Conservation (phyloP, 2,113 vertebrate genomes). For the Pteropus alecto region DNA sequence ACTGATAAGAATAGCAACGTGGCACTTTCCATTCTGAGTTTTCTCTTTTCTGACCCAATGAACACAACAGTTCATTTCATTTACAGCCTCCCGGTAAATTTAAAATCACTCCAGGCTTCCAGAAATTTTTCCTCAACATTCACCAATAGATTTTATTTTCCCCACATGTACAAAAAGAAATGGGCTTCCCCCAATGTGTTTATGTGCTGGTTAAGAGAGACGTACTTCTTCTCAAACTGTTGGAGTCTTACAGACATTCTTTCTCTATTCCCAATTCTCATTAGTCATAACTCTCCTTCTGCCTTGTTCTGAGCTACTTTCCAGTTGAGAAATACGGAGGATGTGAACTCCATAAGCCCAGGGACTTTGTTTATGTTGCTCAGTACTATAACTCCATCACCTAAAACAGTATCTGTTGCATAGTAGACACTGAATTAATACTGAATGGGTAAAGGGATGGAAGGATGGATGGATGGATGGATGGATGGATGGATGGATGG, state of each 20-base stretch:
- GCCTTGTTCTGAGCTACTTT: slow-evolving; percentile 29
- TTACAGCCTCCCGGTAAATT: slow-evolving; percentile 37
- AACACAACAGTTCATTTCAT: slow-evolving; percentile 29
- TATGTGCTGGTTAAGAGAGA: slow-evolving; percentile 70
- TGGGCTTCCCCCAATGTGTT: slow-evolving; percentile 60
- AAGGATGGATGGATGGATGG: background rate
- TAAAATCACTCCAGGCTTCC: slow-evolving; percentile 44
- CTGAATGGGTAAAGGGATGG: background rate
- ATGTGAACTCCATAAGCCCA: background rate
- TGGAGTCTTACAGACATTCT: slow-evolving; percentile 56
- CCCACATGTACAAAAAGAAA: slow-evolving; percentile 62
- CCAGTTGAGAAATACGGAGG: background rate
- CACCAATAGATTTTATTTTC: slow-evolving; percentile 66
- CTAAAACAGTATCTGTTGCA: background rate
- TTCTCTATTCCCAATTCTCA: slow-evolving; percentile 66
- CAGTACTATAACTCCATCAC: background rate
- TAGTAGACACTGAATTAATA: background rate
- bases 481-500: background rate
- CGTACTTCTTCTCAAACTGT: slow-evolving; percentile 59
- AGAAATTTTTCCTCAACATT: slow-evolving; percentile 32
- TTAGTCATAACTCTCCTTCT: slow-evolving; percentile 61
- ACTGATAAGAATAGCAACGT: slow-evolving; percentile 48
- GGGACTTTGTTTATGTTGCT: background rate
- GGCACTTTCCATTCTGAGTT: background rate
- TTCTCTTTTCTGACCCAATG: slow-evolving; percentile 11